Evolutionary conservation across 2,113 vertebrate genomes (phyloP).

Genomic region (Hylia prasina): DNA sequence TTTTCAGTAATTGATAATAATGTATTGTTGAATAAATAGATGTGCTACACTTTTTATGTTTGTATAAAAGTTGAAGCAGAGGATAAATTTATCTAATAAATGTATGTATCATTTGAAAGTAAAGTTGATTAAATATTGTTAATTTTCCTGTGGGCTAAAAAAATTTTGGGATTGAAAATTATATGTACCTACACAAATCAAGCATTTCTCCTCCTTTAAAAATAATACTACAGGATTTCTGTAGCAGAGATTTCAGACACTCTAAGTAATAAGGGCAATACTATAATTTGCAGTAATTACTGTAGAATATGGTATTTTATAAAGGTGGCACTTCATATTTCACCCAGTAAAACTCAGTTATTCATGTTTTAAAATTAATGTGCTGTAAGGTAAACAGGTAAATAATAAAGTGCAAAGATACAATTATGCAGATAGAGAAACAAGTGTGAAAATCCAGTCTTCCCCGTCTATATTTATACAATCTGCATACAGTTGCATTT

Average conservation of each 20-base stretch:
- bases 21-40: not conserved
- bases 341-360: not conserved
- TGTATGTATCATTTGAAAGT: not conserved
- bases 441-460: not conserved
- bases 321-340: not conserved
- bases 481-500: not conserved
- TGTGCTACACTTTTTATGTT: not conserved
- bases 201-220: not conserved
- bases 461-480: not conserved
- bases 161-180: not conserved
- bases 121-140: not conserved
- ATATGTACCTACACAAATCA: not conserved
- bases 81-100: not conserved
- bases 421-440: not conserved
- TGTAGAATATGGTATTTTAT: not conserved
- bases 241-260: not conserved
- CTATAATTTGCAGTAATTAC: not conserved
- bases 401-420: not conserved
- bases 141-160: not conserved
- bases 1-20: not conserved
- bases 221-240: not conserved
- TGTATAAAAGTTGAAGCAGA: not conserved
- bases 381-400: not conserved
- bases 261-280: not conserved
- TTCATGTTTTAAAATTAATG: not conserved